Evolutionary conservation across 2,888 invertebrate genomes (phyloP), one percentile per base, ranked within the genome.

Genomic region (Leptodirus hochenwartii): DNA sequence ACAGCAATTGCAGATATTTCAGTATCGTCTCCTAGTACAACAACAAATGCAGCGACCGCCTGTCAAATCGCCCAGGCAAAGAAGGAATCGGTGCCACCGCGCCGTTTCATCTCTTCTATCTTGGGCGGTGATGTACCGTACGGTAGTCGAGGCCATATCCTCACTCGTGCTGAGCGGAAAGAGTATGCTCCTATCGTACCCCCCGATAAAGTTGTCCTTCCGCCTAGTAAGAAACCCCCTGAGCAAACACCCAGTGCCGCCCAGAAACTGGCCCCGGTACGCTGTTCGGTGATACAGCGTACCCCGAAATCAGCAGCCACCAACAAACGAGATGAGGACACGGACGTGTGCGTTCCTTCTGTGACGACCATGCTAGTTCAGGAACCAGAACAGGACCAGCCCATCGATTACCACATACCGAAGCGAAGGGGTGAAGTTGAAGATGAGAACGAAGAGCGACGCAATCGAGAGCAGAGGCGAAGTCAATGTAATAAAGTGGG

Each of bases 371-470:
- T 44, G 15, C 37, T 44, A 23, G 37, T 41, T 22, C 41, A 59
- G 24, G 74, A 73, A 43, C 76, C 76, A 1, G 76, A 74, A 50
- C 77, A 81, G 55, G 84, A 85, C 36, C 84, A 84, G 43, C 85
- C 85, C 1, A 85, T 85, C 36, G 84, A 85, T 49, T 85, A 85
- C 50, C 84, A 74, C 46, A 79, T 85, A 39, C 84, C 84, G 14
- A 82, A 81, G 51, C 69, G 79, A 45, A 66, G 71, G 35, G 73
- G 74, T 5, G 70, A 71, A 47, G 56, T 60, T 6, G 71, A 70
- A 48, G 69, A 71, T 41, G 73, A 73, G 45, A 69, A 69, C 49
- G 70, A 66, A 36, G 79, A 66, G 56, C 71, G 66, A 42, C 66
- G 69, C 47, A 62, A 69, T 13, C 61, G 72, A 39, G 75, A 76